These are phyloP conservation scores for Anarsia innoxiella DNA, from an alignment of 2,888 invertebrate species.

Conservation along the genomic window DNA sequence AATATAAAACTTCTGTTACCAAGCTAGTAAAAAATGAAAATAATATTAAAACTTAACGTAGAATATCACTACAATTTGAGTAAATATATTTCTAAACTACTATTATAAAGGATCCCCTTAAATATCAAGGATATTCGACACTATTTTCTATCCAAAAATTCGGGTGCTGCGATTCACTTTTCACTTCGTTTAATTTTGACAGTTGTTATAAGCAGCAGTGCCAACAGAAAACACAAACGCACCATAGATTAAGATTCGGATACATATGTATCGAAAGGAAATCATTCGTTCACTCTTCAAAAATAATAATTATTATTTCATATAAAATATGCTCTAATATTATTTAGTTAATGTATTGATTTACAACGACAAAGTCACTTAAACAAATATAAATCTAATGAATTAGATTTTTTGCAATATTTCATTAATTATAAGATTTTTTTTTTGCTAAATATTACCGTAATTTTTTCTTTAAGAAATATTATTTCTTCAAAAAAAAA, in stretches of 20 bases:
- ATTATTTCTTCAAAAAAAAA: too few species aligned
- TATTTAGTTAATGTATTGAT: too few species aligned
- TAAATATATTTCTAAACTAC: constrained; percentile 34
- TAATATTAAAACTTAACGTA: constrained; percentile 41
- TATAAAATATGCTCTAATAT: too few species aligned
- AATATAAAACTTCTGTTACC: constrained; percentile 42
- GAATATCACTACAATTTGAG: constrained; percentile 41
- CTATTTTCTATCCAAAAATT: constrained; percentile 49
- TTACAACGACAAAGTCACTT: too few species aligned
- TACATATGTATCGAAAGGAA: too few species aligned
- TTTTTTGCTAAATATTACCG: too few species aligned
- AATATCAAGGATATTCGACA: constrained; percentile 51
- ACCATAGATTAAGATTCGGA: constrained; percentile 6
- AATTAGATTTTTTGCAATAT: too few species aligned
- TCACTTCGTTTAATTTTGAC: constrained; percentile 44
- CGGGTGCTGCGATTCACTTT: constrained; percentile 39
- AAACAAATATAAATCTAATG: too few species aligned
- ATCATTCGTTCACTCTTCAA: too few species aligned
- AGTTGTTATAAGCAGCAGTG: constrained; percentile 17
- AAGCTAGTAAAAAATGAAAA: constrained; percentile 44
- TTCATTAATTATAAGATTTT: too few species aligned
- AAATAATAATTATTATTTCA: too few species aligned
- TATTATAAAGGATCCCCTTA: constrained; percentile 48
- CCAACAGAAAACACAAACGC: constrained; percentile 7
- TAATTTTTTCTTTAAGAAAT: too few species aligned